A percentile compares a stretch with the other conserved stretches of the same genome.
phyloP scores from a whole-genome alignment of 2,797 vertebrate species.

The Hemibagrus guttatus region DNA sequence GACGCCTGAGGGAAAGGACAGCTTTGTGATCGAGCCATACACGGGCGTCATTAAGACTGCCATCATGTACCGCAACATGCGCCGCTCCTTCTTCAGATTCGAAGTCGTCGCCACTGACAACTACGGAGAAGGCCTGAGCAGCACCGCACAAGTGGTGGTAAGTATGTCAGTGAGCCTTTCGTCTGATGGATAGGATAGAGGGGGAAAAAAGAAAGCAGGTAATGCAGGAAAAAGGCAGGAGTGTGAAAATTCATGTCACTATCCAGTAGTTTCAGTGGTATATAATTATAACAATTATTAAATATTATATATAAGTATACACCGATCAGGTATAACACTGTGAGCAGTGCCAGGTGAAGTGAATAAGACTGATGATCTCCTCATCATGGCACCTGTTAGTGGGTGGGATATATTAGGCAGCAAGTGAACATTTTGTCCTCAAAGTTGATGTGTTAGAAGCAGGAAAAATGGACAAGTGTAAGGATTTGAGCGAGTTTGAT shows the following conservation, averaged over 20 bases:
- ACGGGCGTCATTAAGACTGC: slow-evolving; percentile 94
- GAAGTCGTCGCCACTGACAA: slow-evolving; percentile 92
- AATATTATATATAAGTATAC: too few species aligned
- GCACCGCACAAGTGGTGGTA: slow-evolving; percentile 92
- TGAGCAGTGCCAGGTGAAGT: too few species aligned
- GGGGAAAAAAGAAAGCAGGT: neutral
- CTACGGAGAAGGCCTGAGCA: slow-evolving; percentile 91
- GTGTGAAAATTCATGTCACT: neutral
- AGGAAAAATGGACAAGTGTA: too few species aligned
- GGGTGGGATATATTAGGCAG: too few species aligned
- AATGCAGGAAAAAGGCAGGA: neutral
- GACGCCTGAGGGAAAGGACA: slow-evolving; percentile 85
- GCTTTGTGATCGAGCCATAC: slow-evolving; percentile 92
- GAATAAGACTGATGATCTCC: too few species aligned
- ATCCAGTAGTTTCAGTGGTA: neutral
- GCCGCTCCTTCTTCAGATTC: slow-evolving; percentile 95
- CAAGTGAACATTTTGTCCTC: too few species aligned
- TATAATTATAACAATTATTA: slow-evolving; percentile 10
- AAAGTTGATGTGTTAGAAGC: too few species aligned
- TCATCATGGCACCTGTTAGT: too few species aligned
- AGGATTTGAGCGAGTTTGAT: too few species aligned
- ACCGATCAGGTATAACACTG: too few species aligned
- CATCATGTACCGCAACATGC: slow-evolving; percentile 98
- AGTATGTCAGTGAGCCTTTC: slow-evolving; percentile 56
- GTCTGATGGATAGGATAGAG: neutral